phyloP scores from a whole-genome alignment of 2,113 vertebrate species.

The Prionailurus viverrinus region DNA sequence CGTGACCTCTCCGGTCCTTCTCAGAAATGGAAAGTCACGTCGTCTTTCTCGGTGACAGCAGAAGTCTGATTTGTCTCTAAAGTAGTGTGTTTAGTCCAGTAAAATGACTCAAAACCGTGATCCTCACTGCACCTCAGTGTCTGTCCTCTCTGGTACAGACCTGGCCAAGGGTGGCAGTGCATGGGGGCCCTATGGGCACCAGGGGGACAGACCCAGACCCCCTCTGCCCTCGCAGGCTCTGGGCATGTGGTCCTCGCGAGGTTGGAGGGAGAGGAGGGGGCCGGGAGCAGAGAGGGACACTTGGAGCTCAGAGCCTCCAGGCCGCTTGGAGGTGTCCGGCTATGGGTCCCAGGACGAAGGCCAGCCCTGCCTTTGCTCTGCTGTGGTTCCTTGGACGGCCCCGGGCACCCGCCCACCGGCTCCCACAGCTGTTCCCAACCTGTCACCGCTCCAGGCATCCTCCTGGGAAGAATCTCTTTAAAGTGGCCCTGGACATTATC shows the following conservation, averaged over 20 bases:
- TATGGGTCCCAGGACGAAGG: accelerated
- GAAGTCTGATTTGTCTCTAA: background rate
- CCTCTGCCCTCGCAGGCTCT: background rate
- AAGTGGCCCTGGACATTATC: background rate
- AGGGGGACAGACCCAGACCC: accelerated
- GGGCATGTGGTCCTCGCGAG: background rate
- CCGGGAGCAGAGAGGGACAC: background rate
- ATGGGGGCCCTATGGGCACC: background rate
- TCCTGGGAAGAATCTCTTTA: background rate
- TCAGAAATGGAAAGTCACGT: background rate
- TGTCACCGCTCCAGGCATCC: background rate
- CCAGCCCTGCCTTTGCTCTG: background rate
- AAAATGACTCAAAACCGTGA: background rate
- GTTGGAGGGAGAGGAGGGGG: background rate
- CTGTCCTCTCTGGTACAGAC: background rate
- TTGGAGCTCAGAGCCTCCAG: too few relatives aligned
- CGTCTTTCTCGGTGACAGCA: background rate
- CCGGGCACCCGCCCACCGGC: accelerated
- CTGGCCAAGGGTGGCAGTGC: background rate
- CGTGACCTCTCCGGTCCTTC: background rate
- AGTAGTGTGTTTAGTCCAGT: background rate
- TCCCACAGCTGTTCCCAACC: background rate
- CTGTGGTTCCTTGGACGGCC: background rate
- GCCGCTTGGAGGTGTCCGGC: accelerated
- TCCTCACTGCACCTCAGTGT: accelerated